These are phyloP conservation scores for Alcis repandata DNA, from an alignment of 2,888 invertebrate genomes.

Conservation along the genomic window DNA sequence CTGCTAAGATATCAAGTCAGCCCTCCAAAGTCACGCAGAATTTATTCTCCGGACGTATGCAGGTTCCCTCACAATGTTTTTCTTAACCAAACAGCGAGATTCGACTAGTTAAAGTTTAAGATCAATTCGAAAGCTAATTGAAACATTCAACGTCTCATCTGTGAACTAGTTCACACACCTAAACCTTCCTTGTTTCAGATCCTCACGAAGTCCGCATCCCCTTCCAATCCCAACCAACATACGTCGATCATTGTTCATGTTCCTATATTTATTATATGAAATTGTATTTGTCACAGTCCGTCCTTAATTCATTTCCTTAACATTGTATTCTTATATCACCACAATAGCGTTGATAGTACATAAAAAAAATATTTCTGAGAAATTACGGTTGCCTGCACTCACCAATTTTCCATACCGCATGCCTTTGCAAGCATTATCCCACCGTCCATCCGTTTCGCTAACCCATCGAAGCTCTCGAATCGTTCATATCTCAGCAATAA, in stretches of 20 bases:
- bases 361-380: too few species aligned
- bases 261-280: neutral
- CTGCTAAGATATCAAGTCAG: too few species aligned
- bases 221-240: neutral
- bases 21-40: too few species aligned
- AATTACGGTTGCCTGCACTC: too few species aligned
- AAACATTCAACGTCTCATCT: neutral
- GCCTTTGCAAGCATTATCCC: conserved; percentile 4
- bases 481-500: conserved; percentile 42
- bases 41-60: too few species aligned
- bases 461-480: conserved; percentile 35
- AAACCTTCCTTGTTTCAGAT: conserved; percentile 4
- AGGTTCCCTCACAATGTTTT: too few species aligned
- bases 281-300: neutral
- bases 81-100: too few species aligned
- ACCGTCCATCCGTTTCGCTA: neutral
- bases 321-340: neutral
- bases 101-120: too few species aligned
- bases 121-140: neutral
- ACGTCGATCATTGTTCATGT: too few species aligned
- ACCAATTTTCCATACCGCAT: neutral
- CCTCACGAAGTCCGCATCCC: neutral
- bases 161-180: neutral
- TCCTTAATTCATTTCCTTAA: neutral
- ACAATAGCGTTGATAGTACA: too few species aligned